phyloP scores from a whole-genome alignment of 2,888 invertebrate species.

The Thumatha senex region DNA sequence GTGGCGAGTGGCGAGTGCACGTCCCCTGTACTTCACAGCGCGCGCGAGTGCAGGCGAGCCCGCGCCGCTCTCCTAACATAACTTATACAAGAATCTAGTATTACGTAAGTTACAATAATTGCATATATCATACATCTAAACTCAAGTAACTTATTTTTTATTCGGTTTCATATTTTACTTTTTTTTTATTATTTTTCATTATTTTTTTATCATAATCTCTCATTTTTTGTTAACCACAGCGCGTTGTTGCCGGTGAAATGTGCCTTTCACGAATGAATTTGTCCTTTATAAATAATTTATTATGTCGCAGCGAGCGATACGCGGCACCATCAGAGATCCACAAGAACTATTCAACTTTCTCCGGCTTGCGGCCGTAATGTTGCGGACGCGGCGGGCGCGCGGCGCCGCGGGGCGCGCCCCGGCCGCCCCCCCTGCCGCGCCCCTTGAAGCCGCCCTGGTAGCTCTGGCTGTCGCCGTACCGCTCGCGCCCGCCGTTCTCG shows the following conservation, averaged over 20 bases:
- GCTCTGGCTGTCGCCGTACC: conserved; percentile 75
- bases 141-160: conserved; percentile 82
- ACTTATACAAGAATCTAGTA: conserved; percentile 78
- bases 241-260: conserved; percentile 88
- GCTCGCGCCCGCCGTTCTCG: conserved; percentile 78
- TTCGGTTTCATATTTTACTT: conserved; percentile 83
- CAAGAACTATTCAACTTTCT: conserved; percentile 58
- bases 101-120: conserved; percentile 81
- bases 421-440: conserved; percentile 76
- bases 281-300: conserved; percentile 57
- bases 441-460: conserved; percentile 83
- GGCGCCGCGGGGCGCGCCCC: conserved; percentile 52
- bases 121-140: conserved; percentile 83
- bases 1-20: conserved; percentile 60
- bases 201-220: conserved; percentile 84
- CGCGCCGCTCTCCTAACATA: conserved; percentile 54
- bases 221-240: conserved; percentile 76
- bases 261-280: conserved; percentile 86
- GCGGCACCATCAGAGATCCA: conserved; percentile 36
- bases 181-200: conserved; percentile 77
- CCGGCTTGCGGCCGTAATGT: conserved; percentile 68
- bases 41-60: conserved; percentile 47
- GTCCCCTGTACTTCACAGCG: conserved; percentile 71
- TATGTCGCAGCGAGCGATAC: conserved; percentile 37
- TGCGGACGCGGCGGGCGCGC: conserved; percentile 56